Base-by-base conservation (phyloP, 1,140 invertebrate genomes). In the Globodera ellingtonae region DNA sequence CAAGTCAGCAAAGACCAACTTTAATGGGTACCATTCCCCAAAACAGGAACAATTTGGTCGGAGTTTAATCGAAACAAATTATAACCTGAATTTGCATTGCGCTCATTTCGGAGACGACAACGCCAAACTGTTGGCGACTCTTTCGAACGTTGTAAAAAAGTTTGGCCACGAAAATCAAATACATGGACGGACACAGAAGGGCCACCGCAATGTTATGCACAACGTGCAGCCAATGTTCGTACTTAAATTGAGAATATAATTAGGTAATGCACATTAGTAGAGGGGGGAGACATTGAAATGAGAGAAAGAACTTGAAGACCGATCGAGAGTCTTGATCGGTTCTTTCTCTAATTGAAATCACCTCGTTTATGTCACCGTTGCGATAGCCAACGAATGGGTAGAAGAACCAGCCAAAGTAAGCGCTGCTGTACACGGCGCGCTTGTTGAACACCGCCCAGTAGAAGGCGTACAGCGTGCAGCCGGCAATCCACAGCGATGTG, bases 361-460 rank as follows among this genome's bases (percentile, higher is more conserved):
- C 72, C 6, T 13, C 9, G 56, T 74, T 21, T 74, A 21, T 74
- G 44, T 62, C 48, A 72, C 80, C 67, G 21, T 48, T 50, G 52
- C 46, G 48, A 24, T 70, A 76, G 6, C 79, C 79, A 9, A 62
- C 78, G 50, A 78, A 79, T 44, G 79, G 79, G 18, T 80, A 44
- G 47, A 80, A 80, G 71, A 80, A 80, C 79, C 79, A 80, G 44
- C 52, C 46, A 47, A 80, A 80, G 62, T 80, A 71, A n/a, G 80
- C 6, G 67, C 79, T 67, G 46, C n/a, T 77, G 62, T 78, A 80
- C 35, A 79, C 4, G 10, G 46, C 75, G 8, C 50, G 78, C 47
- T 76, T 76, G 44, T 67, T 62, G 47, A 52, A 80, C 56, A 78
- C 50, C 18, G 47, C 65, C 69, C 69, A 78, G 48, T 48, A 74